A percentile compares a stretch with the other conserved stretches of the same genome.
phyloP scores from a whole-genome alignment of 2,797 vertebrate species.

The Phylloscopus collybita region DNA sequence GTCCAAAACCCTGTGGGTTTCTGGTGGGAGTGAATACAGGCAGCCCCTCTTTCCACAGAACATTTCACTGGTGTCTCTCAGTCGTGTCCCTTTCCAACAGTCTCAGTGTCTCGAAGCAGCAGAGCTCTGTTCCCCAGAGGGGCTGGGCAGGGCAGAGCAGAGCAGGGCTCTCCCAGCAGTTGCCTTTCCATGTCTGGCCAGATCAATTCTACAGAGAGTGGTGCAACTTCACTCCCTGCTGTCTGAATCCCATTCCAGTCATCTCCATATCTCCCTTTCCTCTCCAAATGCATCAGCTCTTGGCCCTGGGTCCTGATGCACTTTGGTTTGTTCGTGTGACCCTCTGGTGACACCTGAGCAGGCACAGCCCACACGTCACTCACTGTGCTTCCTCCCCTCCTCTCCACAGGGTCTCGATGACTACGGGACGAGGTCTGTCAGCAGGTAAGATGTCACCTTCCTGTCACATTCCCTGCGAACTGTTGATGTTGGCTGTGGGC shows the following conservation, averaged over 20 bases:
- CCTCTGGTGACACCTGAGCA: neutral
- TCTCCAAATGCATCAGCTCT: constrained; percentile 34
- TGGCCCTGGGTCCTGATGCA: neutral
- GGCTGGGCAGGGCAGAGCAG: neutral
- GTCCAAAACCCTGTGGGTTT: constrained; percentile 54
- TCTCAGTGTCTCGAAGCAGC: neutral
- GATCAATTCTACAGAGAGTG: neutral
- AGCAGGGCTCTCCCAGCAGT: neutral
- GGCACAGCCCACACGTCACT: neutral
- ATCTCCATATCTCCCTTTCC: neutral
- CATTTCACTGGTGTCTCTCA: constrained; percentile 9
- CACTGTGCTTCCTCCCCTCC: constrained; percentile 10
- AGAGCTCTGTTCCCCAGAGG: neutral
- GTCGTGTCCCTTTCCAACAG: neutral
- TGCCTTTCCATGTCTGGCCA: neutral
- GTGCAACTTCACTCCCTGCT: neutral
- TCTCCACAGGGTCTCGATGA: constrained; percentile 83
- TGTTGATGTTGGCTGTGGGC: neutral
- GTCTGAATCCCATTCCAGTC: neutral
- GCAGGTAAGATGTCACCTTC: constrained; percentile 84
- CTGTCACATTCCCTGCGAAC: neutral
- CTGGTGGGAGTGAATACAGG: constrained; percentile 54
- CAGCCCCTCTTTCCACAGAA: neutral
- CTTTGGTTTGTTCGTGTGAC: neutral
- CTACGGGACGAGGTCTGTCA: constrained; percentile 87